These are phyloP conservation scores for Mylabris sibirica DNA, from an alignment of 2,888 invertebrate species.

Conservation along the genomic window DNA sequence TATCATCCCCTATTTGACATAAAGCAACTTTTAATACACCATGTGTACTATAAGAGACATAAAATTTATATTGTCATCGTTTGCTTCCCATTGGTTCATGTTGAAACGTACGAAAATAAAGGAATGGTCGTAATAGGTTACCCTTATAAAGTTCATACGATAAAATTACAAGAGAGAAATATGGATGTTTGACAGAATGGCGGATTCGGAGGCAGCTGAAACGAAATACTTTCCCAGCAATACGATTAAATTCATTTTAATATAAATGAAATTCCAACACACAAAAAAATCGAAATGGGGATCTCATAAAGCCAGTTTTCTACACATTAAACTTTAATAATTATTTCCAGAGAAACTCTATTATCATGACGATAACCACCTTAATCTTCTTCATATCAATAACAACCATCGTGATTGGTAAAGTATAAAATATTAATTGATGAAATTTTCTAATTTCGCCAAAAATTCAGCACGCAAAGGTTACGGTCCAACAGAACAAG, in stretches of 20 bases:
- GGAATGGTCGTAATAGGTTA: conserved; percentile 39
- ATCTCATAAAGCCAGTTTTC: neutral
- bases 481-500: conserved; percentile 69
- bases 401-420: neutral
- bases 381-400: neutral
- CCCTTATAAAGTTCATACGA: conserved; percentile 41
- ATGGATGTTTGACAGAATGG: conserved; percentile 37
- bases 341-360: neutral
- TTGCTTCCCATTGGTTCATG: conserved; percentile 37
- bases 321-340: neutral
- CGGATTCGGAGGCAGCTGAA: conserved; percentile 33
- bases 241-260: neutral
- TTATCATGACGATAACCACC: neutral
- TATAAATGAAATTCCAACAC: conserved; percentile 4
- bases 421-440: neutral
- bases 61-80: conserved; percentile 39
- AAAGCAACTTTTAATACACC: conserved; percentile 42
- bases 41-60: conserved; percentile 43
- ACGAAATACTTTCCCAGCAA: conserved; percentile 5
- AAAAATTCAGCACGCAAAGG: conserved; percentile 25
- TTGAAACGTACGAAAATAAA: conserved; percentile 38
- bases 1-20: conserved; percentile 37
- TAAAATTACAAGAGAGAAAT: conserved; percentile 36
- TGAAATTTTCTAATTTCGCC: neutral
- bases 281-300: neutral